phyloP scores from a whole-genome alignment of 2,113 vertebrate genomes.

The Gasterosteus aculeatus region DNA sequence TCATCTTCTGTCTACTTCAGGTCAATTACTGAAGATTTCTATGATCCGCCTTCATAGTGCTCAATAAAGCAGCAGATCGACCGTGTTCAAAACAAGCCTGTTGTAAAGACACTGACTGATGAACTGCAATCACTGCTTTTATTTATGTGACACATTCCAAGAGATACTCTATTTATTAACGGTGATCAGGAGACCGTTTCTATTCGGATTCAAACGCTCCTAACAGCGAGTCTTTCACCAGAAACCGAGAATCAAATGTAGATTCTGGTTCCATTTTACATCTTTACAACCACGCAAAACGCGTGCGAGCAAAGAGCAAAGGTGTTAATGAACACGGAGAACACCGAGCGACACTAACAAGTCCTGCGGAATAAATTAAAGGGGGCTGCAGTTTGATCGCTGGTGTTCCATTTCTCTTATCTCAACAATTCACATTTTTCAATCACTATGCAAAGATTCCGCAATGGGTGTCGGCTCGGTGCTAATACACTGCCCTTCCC shows the following conservation, averaged over 20 bases:
- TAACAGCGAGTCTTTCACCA: neutral
- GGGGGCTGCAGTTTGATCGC: slow-evolving; percentile 61
- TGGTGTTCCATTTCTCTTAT: slow-evolving; percentile 68
- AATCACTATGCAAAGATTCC: slow-evolving; percentile 72
- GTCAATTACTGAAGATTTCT: neutral
- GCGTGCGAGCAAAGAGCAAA: slow-evolving; percentile 50
- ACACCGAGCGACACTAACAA: slow-evolving; percentile 60
- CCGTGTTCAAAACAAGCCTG: neutral
- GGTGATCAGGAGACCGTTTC: neutral
- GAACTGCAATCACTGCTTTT: neutral
- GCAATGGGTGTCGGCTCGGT: slow-evolving; percentile 37
- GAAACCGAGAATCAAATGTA: neutral
- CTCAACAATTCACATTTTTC: slow-evolving; percentile 76
- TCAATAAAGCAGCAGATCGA: neutral
- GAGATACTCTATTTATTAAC: neutral
- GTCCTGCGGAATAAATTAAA: slow-evolving; percentile 67
- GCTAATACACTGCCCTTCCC: slow-evolving; percentile 59
- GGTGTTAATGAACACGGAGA: slow-evolving; percentile 67
- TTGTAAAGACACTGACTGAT: neutral
- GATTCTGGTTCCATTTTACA: slow-evolving; percentile 19
- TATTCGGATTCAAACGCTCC: neutral
- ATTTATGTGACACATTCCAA: neutral
- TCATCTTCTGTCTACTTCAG: neutral
- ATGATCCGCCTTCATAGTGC: neutral
- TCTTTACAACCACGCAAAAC: slow-evolving; percentile 21